Evolutionary conservation across 2,797 vertebrate genomes (phyloP).

Genomic region (Hydrophis major): DNA sequence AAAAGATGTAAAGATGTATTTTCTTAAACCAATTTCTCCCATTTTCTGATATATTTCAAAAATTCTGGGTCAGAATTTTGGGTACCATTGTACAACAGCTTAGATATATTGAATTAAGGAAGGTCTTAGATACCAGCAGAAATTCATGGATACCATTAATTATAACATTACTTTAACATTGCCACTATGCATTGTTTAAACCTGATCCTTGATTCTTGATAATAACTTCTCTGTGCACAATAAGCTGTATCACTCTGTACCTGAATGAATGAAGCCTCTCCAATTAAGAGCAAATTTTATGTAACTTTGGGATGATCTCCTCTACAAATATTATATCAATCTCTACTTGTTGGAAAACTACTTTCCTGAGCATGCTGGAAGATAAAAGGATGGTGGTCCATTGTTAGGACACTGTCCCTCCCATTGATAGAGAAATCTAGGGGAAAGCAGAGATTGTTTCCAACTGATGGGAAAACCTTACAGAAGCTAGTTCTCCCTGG

Average conservation of each 20-base stretch:
- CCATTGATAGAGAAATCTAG: neutral
- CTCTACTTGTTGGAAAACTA: neutral
- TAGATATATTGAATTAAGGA: neutral
- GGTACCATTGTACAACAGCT: neutral
- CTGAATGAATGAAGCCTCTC: neutral
- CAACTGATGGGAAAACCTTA: neutral
- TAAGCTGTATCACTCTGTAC: neutral
- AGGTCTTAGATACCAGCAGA: neutral
- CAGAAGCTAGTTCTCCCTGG: neutral
- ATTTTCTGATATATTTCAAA: neutral
- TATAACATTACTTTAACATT: neutral
- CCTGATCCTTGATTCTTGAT: neutral
- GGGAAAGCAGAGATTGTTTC: neutral
- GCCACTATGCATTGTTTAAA: neutral
- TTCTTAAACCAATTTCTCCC: neutral
- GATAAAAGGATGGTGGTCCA: neutral
- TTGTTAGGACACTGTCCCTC: neutral
- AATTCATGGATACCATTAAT: neutral
- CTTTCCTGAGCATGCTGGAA: neutral
- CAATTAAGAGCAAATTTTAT: neutral
- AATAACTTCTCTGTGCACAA: neutral
- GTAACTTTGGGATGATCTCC: neutral
- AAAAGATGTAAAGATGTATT: neutral
- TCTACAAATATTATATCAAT: neutral
- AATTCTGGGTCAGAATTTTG: neutral